Conservation (phyloP, 2,888 invertebrate genomes). For the Orthosia gracilis region DNA sequence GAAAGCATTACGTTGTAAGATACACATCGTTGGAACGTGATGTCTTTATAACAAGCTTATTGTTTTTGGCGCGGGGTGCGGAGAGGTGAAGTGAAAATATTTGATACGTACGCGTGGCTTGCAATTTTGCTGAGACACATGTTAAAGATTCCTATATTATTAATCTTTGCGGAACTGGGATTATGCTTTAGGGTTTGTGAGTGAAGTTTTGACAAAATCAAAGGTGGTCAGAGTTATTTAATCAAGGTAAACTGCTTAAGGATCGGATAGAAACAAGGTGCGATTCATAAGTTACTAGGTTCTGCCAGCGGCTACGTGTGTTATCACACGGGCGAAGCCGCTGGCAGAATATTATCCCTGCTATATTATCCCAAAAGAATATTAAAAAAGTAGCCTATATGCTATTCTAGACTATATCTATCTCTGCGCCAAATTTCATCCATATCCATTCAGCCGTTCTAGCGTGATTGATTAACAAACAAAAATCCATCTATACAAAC, state of each 20-base stretch:
- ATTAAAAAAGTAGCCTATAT: no score
- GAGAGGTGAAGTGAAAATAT: constrained; percentile 65
- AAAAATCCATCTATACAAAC: no score
- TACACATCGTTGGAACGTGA: constrained; percentile 73
- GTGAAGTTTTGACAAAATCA: not conserved
- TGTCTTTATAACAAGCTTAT: constrained; percentile 76
- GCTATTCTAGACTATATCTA: no score
- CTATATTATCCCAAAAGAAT: no score
- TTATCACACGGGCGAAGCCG: no score
- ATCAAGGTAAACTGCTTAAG: not conserved
- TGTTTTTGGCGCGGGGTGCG: constrained; percentile 65
- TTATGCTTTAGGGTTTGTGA: not conserved
- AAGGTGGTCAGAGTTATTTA: not conserved
- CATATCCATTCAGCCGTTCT: no score
- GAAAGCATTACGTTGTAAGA: constrained; percentile 70
- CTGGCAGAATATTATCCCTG: no score
- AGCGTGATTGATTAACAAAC: no score
- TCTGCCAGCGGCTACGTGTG: no score
- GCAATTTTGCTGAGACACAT: constrained; percentile 49
- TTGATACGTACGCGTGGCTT: constrained; percentile 61
- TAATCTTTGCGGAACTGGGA: constrained; percentile 25
- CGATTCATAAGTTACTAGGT: no score
- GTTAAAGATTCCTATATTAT: constrained; percentile 38
- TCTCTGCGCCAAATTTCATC: no score
- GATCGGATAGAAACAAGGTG: no score